Percentiles rank a stretch among this genome's conserved stretches.
Conservation (phyloP, 2,888 invertebrate genomes). For the Ennomos erosarius region DNA sequence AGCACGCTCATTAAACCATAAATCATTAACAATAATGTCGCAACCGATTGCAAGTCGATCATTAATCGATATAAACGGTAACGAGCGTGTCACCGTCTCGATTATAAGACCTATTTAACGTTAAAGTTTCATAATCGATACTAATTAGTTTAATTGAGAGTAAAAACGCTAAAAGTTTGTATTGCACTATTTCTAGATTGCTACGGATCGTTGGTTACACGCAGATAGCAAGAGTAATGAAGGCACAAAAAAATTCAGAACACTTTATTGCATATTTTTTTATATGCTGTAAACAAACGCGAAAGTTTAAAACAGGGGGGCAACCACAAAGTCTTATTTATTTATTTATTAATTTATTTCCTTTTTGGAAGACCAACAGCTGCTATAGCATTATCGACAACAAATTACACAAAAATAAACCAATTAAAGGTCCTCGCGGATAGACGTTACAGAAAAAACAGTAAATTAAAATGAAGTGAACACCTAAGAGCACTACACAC, state of each 20-base stretch:
- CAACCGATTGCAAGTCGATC: conserved; percentile 22
- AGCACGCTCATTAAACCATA: conserved; percentile 12
- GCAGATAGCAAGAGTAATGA: conserved; percentile 32
- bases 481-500: too few species aligned
- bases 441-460: too few species aligned
- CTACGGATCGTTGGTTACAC: conserved; percentile 36
- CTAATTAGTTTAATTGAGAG: conserved; percentile 66
- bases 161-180: conserved; percentile 48
- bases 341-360: too few species aligned
- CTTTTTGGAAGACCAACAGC: too few species aligned
- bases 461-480: too few species aligned
- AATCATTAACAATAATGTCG: conserved; percentile 19
- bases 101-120: conserved; percentile 52
- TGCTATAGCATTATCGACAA: too few species aligned
- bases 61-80: conserved; percentile 44
- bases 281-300: too few species aligned
- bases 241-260: conserved; percentile 38
- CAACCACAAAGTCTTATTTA: too few species aligned
- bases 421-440: too few species aligned
- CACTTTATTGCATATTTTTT: too few species aligned
- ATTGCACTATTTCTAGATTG: conserved; percentile 48
- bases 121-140: conserved; percentile 60
- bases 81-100: conserved; percentile 50
- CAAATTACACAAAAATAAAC: too few species aligned
- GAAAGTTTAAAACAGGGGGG: too few species aligned